A percentile compares a stretch with the other conserved stretches of the same genome.
These are phyloP conservation scores for Periparus ater DNA, from an alignment of 2,797 vertebrate species.

Conservation along the genomic window DNA sequence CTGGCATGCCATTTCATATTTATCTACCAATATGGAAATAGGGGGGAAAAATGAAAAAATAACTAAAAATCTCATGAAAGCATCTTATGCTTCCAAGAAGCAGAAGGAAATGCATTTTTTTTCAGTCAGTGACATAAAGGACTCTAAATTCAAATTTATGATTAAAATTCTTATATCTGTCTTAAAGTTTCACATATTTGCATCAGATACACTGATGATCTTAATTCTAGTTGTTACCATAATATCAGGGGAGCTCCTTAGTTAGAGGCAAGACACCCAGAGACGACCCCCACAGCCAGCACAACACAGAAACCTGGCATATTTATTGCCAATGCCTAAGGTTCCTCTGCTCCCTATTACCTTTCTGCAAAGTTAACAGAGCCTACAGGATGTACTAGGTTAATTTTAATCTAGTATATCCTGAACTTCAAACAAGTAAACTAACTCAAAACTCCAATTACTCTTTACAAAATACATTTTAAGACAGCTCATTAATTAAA, in stretches of 20 bases:
- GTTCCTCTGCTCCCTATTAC: neutral
- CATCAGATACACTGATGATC: neutral
- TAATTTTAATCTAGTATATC: neutral
- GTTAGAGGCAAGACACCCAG: neutral
- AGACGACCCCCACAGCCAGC: neutral
- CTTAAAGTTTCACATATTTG: neutral
- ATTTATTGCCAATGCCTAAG: neutral
- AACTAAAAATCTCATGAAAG: neutral
- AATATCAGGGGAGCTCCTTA: rapidly evolving
- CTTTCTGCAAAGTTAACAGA: neutral
- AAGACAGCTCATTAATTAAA: neutral
- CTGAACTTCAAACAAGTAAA: neutral
- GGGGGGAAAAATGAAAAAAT: rapidly evolving
- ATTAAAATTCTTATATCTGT: neutral
- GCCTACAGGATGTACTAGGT: neutral
- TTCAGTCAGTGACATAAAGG: neutral
- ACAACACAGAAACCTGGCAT: neutral
- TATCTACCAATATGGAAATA: neutral
- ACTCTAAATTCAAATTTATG: neutral
- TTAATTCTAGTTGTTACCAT: neutral
- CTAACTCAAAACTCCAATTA: neutral
- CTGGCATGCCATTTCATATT: neutral
- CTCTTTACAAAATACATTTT: neutral
- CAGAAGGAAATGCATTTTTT: neutral
- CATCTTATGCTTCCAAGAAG: neutral